These are phyloP conservation scores for Bellardia pandia DNA, from an alignment of 2,888 invertebrate genomes.

Conservation along the genomic window DNA sequence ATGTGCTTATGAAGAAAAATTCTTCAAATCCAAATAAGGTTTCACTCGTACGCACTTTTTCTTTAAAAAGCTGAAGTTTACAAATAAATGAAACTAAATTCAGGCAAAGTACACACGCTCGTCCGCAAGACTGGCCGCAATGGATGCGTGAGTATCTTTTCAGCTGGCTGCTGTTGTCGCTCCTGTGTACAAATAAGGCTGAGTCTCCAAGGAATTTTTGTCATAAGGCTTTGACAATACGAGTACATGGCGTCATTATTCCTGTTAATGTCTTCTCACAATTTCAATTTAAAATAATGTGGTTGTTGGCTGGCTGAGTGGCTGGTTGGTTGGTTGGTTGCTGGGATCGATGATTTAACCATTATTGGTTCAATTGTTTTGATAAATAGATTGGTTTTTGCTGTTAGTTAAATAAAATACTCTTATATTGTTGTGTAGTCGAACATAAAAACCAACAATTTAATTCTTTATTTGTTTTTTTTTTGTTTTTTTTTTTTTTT, in stretches of 20 bases:
- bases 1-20: constrained; percentile 66
- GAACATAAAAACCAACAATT: constrained; percentile 58
- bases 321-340: constrained; percentile 5
- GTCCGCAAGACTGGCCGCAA: neutral
- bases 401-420: constrained; percentile 29
- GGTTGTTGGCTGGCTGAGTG: constrained; percentile 24
- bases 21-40: constrained; percentile 68
- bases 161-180: constrained; percentile 61
- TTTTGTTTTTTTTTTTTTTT: neutral
- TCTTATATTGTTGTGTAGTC: neutral
- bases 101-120: constrained; percentile 12
- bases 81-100: constrained; percentile 13
- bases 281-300: constrained; percentile 67
- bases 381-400: constrained; percentile 25
- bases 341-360: neutral
- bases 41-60: constrained; percentile 62
- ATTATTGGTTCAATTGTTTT: constrained; percentile 14
- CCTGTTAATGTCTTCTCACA: constrained; percentile 74
- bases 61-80: neutral
- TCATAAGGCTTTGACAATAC: constrained; percentile 70
- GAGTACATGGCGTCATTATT: constrained; percentile 71
- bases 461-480: constrained; percentile 23
- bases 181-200: constrained; percentile 73
- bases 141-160: constrained; percentile 28
- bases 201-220: constrained; percentile 73